Conservation (phyloP, 2,888 invertebrate genomes). For the Mycalesis mineus region DNA sequence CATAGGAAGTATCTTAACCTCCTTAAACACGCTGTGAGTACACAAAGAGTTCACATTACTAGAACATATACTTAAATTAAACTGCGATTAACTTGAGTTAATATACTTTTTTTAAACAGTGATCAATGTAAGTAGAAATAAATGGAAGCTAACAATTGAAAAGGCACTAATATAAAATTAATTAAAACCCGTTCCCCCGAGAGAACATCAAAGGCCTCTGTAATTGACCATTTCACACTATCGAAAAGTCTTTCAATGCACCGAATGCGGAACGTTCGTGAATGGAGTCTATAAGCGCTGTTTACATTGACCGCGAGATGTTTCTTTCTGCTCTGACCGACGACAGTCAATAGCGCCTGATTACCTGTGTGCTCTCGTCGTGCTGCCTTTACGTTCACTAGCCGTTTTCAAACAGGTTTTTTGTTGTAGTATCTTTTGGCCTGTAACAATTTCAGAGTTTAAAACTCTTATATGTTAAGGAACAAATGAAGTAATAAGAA, state of each 20-base stretch:
- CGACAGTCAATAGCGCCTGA: constrained; percentile 38
- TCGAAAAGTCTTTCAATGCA: constrained; percentile 32
- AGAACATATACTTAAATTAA: too few relatives aligned
- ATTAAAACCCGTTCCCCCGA: constrained; percentile 13
- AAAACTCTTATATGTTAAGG: too few relatives aligned
- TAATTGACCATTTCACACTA: constrained; percentile 30
- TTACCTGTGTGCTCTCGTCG: constrained; percentile 30
- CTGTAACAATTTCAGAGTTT: too few relatives aligned
- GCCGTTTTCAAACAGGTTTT: not conserved
- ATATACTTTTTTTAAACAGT: too few relatives aligned
- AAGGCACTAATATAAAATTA: constrained; percentile 17
- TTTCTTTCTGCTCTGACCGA: constrained; percentile 60
- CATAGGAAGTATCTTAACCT: too few relatives aligned
- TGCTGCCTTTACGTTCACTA: constrained; percentile 24
- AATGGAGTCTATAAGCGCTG: constrained; percentile 58
- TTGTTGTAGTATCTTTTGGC: constrained; percentile 9
- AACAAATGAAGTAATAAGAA: too few relatives aligned
- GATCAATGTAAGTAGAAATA: too few relatives aligned
- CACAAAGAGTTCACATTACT: too few relatives aligned
- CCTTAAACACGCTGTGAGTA: too few relatives aligned
- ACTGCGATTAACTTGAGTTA: too few relatives aligned
- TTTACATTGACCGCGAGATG: constrained; percentile 70
- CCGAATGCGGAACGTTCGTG: constrained; percentile 35
- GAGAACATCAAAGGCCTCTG: constrained; percentile 22
- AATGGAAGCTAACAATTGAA: not conserved